Evolutionary conservation across 2,797 vertebrate genomes (phyloP).

Genomic region (Novumbra hubbsi): DNA sequence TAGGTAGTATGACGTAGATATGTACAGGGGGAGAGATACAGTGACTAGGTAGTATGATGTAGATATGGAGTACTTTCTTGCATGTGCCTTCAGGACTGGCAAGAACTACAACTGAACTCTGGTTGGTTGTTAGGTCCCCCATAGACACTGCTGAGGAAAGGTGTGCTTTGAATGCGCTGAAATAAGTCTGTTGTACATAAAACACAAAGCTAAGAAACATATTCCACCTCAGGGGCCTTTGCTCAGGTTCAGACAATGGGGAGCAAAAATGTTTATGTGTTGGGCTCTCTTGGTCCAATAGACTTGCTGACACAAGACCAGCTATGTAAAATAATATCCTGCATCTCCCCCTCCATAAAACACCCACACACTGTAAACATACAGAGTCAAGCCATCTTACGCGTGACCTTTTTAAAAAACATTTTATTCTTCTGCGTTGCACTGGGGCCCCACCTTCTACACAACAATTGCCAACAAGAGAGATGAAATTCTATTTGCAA

Average conservation of each 20-base stretch:
- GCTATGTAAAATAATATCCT: neutral
- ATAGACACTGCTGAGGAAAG: neutral
- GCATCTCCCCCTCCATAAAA: constrained; percentile 19
- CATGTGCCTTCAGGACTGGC: neutral
- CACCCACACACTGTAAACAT: constrained; percentile 25
- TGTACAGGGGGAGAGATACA: too few relatives aligned
- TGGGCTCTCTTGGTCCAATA: constrained; percentile 5
- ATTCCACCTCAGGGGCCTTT: constrained; percentile 15
- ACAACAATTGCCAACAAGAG: constrained; percentile 3
- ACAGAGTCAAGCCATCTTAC: constrained; percentile 31
- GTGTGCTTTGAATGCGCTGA: neutral
- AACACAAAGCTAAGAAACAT: neutral
- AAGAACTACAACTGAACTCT: neutral
- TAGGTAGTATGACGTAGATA: too few relatives aligned
- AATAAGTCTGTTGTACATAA: neutral
- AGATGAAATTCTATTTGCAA: neutral
- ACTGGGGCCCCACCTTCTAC: neutral
- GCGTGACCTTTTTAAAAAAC: constrained; percentile 44
- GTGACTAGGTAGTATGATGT: too few relatives aligned
- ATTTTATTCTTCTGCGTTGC: constrained; percentile 23
- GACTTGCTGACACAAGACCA: neutral
- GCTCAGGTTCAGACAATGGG: constrained; percentile 14
- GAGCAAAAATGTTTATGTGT: neutral
- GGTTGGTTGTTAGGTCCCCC: neutral
- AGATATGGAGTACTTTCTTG: too few relatives aligned